phyloP scores from a whole-genome alignment of 2,888 invertebrate genomes.

The Drosophila koepferae region DNA sequence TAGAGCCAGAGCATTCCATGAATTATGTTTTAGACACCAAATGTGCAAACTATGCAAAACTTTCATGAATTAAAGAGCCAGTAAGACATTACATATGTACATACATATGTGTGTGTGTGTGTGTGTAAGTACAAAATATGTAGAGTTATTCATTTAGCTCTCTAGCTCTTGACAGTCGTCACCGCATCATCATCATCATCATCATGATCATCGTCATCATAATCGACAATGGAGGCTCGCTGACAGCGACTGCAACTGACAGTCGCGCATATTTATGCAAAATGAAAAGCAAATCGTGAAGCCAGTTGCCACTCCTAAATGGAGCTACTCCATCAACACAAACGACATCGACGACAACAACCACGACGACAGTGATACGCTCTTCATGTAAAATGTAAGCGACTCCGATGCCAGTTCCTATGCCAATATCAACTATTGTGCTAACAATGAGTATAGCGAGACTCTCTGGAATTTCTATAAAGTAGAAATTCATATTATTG shows the following conservation, averaged over 20 bases:
- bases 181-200: slow-evolving; percentile 40
- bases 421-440: slow-evolving; percentile 36
- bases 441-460: slow-evolving; percentile 40
- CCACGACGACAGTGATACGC: slow-evolving; percentile 13
- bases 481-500: slow-evolving; percentile 48
- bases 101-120: neutral
- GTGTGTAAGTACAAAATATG: slow-evolving; percentile 14
- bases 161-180: slow-evolving; percentile 40
- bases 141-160: slow-evolving; percentile 47
- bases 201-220: slow-evolving; percentile 39
- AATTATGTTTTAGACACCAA: slow-evolving; percentile 60
- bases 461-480: slow-evolving; percentile 64
- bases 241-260: slow-evolving; percentile 64
- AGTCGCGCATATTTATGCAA: slow-evolving; percentile 71
- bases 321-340: slow-evolving; percentile 67
- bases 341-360: slow-evolving; percentile 17
- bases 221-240: slow-evolving; percentile 45
- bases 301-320: slow-evolving; percentile 65
- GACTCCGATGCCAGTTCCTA: slow-evolving; percentile 43
- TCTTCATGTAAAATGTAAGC: slow-evolving; percentile 38
- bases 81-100: neutral
- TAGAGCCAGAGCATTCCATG: slow-evolving; percentile 60
- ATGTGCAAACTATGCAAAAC: slow-evolving; percentile 63
- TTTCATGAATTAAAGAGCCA: slow-evolving; percentile 69
- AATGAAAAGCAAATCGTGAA: slow-evolving; percentile 75